Evolutionary conservation across 2,888 invertebrate genomes (phyloP).

Genomic region (Raillietiella orientalis): DNA sequence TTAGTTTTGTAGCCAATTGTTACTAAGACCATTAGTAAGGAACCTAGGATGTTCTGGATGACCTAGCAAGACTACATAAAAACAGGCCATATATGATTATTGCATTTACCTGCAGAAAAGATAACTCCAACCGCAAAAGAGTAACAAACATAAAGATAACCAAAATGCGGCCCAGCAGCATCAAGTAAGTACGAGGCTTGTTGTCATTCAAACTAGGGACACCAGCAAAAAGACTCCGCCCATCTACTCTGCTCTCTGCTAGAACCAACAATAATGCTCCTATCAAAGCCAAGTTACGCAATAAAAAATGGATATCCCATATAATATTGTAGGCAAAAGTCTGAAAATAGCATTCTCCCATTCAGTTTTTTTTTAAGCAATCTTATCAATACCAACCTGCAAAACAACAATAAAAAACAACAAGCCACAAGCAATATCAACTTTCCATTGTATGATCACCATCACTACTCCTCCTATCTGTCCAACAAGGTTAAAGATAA

Average conservation of each 20-base stretch:
- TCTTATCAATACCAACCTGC: slow-evolving; percentile 26
- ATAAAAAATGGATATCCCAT: slow-evolving; percentile 89
- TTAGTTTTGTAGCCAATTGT: slow-evolving; percentile 96
- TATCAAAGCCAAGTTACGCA: slow-evolving; percentile 80
- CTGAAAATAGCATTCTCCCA: slow-evolving; percentile 17
- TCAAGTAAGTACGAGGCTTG: slow-evolving; percentile 83
- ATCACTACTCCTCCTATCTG: slow-evolving; percentile 87
- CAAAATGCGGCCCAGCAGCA: slow-evolving; percentile 73
- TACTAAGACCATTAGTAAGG: slow-evolving; percentile 74
- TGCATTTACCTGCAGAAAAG: slow-evolving; percentile 37
- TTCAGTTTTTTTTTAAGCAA: neutral
- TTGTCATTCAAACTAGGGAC: slow-evolving; percentile 35
- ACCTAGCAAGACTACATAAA: slow-evolving; percentile 23
- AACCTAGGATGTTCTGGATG: slow-evolving; percentile 66
- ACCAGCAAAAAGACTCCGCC: slow-evolving; percentile 80
- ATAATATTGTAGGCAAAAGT: slow-evolving; percentile 84
- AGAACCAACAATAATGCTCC: slow-evolving; percentile 83
- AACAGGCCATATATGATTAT: slow-evolving; percentile 2
- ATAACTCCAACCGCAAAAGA: slow-evolving; percentile 65
- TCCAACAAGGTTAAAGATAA: slow-evolving; percentile 72
- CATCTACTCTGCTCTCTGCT: slow-evolving; percentile 83
- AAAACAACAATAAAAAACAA: slow-evolving; percentile 83
- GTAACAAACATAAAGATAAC: slow-evolving; percentile 98
- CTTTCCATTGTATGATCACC: slow-evolving; percentile 71
- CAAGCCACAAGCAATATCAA: slow-evolving; percentile 61